Evolutionary conservation across 2,888 invertebrate species (phyloP).

Genomic region (Teleiodes luculella): DNA sequence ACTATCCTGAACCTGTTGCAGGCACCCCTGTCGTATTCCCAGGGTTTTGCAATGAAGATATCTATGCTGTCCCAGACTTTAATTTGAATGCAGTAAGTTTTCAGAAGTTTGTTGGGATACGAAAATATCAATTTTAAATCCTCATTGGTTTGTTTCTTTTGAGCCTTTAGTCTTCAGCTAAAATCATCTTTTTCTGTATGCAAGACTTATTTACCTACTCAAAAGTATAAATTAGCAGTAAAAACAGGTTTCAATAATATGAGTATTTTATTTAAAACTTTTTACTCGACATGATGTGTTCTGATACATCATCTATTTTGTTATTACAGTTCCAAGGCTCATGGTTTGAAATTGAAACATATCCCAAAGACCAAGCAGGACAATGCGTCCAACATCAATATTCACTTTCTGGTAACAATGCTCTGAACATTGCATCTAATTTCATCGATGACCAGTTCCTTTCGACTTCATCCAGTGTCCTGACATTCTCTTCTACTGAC

Average conservation of each 20-base stretch:
- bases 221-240: no score
- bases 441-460: slow-evolving; percentile 10
- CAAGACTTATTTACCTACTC: no score
- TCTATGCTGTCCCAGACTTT: slow-evolving; percentile 43
- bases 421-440: neutral
- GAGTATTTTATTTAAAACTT: no score
- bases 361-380: slow-evolving; percentile 49
- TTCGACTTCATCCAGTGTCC: neutral
- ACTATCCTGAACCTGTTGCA: slow-evolving; percentile 58
- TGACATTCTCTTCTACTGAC: slow-evolving; percentile 31
- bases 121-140: no score
- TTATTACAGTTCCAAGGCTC: slow-evolving; percentile 45
- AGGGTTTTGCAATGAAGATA: slow-evolving; percentile 46
- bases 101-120: no score
- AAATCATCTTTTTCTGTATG: no score
- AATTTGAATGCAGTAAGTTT: slow-evolving; percentile 39
- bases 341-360: slow-evolving; percentile 56
- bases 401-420: slow-evolving; percentile 18
- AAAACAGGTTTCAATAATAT: no score
- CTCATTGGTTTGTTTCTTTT: no score
- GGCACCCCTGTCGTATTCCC: slow-evolving; percentile 51
- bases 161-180: no score
- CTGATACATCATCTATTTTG: neutral
- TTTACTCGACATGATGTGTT: no score
- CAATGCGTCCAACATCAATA: slow-evolving; percentile 53